phyloP scores from a whole-genome alignment of 2,113 vertebrate species.

The Mastomys natalensis region DNA sequence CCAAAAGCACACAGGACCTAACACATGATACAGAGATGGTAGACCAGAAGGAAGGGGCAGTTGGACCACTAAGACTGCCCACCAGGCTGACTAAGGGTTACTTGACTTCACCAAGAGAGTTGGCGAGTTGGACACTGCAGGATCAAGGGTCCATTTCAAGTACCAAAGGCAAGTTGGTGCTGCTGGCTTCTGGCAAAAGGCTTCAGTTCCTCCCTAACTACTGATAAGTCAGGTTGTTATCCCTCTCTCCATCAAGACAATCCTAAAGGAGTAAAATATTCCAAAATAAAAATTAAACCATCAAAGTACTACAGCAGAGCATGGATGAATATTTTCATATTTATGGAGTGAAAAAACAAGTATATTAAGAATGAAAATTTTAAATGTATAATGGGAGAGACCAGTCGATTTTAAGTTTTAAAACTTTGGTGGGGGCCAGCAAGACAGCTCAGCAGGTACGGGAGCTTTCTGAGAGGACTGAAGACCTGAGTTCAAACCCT shows the following conservation, averaged over 20 bases:
- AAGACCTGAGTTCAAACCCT: background rate
- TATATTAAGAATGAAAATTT: background rate
- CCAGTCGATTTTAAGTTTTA: background rate
- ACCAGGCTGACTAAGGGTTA: background rate
- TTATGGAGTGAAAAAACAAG: background rate
- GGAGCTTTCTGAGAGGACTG: background rate
- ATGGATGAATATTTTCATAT: background rate
- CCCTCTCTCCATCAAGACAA: background rate
- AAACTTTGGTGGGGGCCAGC: background rate
- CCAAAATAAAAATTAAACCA: background rate
- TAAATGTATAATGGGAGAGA: background rate
- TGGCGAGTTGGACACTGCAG: background rate
- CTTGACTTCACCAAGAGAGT: background rate
- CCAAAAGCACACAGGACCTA: background rate
- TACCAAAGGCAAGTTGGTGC: background rate
- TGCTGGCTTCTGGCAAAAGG: background rate
- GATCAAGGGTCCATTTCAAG: background rate
- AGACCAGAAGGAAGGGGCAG: background rate
- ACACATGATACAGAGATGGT: background rate
- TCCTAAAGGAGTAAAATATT: background rate
- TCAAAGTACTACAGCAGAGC: background rate
- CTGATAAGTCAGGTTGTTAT: background rate
- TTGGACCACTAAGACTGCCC: background rate
- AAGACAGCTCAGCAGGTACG: background rate
- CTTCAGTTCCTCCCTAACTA: background rate